phyloP scores from a whole-genome alignment of 2,888 invertebrate species.

The Falcaria lacertinaria region DNA sequence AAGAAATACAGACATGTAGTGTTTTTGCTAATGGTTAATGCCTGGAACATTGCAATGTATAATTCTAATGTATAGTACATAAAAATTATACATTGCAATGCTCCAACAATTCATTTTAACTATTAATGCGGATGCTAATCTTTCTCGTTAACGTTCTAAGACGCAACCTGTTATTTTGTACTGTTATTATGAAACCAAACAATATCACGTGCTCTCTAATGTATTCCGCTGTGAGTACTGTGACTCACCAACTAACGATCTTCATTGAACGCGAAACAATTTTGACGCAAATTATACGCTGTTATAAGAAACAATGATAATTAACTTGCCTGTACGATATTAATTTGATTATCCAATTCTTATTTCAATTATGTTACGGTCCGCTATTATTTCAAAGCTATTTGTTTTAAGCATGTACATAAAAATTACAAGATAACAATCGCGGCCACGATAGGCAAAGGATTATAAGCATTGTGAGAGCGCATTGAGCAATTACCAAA shows the following conservation, averaged over 20 bases:
- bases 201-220: constrained; percentile 64
- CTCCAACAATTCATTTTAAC: constrained; percentile 14
- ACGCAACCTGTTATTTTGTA: constrained; percentile 63
- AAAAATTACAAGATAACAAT: constrained; percentile 26
- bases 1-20: no score
- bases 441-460: constrained; percentile 19
- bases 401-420: constrained; percentile 45
- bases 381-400: constrained; percentile 56
- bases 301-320: constrained; percentile 62
- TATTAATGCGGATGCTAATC: constrained; percentile 49
- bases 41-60: no score
- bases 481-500: constrained; percentile 22
- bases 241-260: constrained; percentile 61
- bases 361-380: constrained; percentile 69
- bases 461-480: constrained; percentile 17
- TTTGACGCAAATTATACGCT: constrained; percentile 75
- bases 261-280: constrained; percentile 69
- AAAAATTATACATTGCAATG: no score
- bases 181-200: constrained; percentile 69
- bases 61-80: no score
- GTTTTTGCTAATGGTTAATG: no score
- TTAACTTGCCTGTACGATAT: constrained; percentile 67
- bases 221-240: constrained; percentile 37
- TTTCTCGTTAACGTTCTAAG: constrained; percentile 56
- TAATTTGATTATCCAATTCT: constrained; percentile 72